Conservation (phyloP, 2,797 vertebrate genomes). For the Xyrichtys novacula region DNA sequence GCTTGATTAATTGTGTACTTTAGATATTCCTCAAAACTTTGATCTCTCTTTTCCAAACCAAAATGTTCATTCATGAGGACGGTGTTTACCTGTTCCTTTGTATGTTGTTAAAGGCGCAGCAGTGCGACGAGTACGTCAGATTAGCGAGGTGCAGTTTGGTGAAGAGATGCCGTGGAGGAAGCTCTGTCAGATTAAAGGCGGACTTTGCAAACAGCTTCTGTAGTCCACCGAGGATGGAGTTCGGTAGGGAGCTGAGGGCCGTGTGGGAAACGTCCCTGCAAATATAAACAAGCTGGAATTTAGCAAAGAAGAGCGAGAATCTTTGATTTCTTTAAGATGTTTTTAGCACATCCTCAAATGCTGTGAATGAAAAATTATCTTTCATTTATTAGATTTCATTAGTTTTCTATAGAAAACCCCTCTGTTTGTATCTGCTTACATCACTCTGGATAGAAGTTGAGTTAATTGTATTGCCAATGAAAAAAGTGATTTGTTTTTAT, state of each 20-base stretch:
- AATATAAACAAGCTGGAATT: not conserved
- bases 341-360: not conserved
- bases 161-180: constrained; percentile 89
- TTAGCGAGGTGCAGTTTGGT: constrained; percentile 86
- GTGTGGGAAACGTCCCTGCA: constrained; percentile 94
- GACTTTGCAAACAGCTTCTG: constrained; percentile 88
- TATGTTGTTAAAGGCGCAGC: constrained; percentile 91
- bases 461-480: constrained; percentile 50
- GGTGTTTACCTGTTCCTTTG: constrained; percentile 72
- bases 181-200: constrained; percentile 87
- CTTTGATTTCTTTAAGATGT: not conserved
- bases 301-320: not conserved
- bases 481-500: not conserved
- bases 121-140: constrained; percentile 96
- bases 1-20: too few relatives aligned
- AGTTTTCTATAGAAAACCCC: not conserved
- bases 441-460: too few relatives aligned
- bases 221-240: constrained; percentile 87
- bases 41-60: too few relatives aligned
- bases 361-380: not conserved
- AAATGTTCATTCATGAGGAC: not conserved
- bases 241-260: constrained; percentile 88
- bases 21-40: too few relatives aligned
- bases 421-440: too few relatives aligned
- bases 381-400: not conserved